Conservation (phyloP, 2,113 vertebrate species). For the Balaeniceps rex region DNA sequence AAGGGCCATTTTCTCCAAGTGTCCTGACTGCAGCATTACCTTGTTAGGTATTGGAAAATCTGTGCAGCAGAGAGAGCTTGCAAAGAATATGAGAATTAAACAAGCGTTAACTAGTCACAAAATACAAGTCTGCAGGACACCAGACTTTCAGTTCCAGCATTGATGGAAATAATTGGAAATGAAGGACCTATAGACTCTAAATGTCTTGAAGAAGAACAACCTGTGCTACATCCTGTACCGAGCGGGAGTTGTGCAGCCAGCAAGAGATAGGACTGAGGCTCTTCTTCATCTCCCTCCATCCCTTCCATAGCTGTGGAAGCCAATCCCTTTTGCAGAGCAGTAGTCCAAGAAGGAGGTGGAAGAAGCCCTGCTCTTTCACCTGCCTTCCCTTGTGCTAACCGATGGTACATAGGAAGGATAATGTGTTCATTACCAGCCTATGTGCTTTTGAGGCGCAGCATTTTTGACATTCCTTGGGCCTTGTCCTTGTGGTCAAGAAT, state of each 20-base stretch:
- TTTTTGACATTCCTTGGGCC: background rate
- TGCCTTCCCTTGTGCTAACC: background rate
- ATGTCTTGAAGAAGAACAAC: background rate
- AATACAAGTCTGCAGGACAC: background rate
- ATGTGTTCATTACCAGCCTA: background rate
- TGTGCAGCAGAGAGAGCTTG: background rate
- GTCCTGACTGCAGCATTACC: fast-evolving
- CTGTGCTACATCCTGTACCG: background rate
- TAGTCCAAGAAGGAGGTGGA: background rate
- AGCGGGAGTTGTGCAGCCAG: background rate
- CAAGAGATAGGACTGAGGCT: background rate
- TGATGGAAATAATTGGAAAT: background rate
- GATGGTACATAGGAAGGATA: background rate
- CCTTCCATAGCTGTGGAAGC: background rate
- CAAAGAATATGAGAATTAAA: background rate
- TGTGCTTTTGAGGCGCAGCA: background rate
- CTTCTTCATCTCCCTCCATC: background rate
- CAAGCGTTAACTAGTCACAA: background rate
- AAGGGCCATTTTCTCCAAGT: background rate
- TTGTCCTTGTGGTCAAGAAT: background rate
- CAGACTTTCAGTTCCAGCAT: background rate
- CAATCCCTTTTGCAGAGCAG: background rate
- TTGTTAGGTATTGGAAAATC: background rate
- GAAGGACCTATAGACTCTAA: background rate
- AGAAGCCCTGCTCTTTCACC: background rate